Base-by-base conservation (phyloP, 2,113 vertebrate genomes). In the Solea senegalensis region DNA sequence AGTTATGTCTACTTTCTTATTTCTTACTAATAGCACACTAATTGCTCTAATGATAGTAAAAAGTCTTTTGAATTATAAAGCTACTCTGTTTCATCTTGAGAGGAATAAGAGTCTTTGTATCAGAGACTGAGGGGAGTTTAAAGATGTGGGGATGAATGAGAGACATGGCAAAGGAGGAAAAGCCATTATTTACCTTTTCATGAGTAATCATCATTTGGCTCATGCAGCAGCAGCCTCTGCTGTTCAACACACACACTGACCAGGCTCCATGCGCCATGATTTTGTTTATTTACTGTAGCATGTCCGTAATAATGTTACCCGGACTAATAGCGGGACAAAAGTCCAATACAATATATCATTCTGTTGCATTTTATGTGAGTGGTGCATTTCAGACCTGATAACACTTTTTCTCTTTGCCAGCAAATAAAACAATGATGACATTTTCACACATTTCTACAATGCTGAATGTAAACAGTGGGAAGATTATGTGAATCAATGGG, bases 251-350 rank as follows among this genome's bases (percentile, higher is more conserved):
- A 43, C 55, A 45, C 46, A 44, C 12, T 75, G 57, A 72, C 67
- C 74, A 85, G 66, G 56, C 63, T 34, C 53, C 0, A 1, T 52
- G 40, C 46, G 15, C 50, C 2, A 13, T 68, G 48, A 67, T 57
- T 51, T 58, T 70, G 69, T 76, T 75, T 74, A 65, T 80, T 78
- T 71, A 73, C 69, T 65, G 78, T 43, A 39, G 40, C 74, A 52
- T 58, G 40, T 66, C 77, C 78, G 65, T 40, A 73, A 56, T 85
- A 83, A 85, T 76, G 77, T 83, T 62, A 44, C 60, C 56, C 71
- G 72, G 7, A 78, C 60, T 83, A 74, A 78, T 64, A 70, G 71
- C n/a, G 52, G 73, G 57, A 66, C 28, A 70, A 56, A 21, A 50
- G 57, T 40, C 48, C 16, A 66, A 84, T 34, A 3, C 28, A 34